Evolutionary conservation across 2,797 vertebrate species (phyloP).

Genomic region (Pempheris klunzingeri): DNA sequence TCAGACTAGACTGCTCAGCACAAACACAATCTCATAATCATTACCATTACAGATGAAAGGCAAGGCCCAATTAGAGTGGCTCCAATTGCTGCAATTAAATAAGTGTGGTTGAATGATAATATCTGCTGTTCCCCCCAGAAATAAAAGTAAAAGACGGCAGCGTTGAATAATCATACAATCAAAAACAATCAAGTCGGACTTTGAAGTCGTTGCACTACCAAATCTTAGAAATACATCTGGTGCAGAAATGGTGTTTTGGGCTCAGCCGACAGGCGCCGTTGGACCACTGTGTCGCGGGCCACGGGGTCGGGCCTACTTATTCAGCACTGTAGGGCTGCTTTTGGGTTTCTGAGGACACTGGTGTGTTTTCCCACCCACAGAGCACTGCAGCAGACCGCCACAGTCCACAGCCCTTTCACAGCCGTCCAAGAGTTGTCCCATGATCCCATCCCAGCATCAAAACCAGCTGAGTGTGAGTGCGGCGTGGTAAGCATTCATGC

Average conservation of each 20-base stretch:
- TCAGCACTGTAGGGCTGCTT: constrained; percentile 63
- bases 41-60: constrained; percentile 91
- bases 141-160: constrained; percentile 86
- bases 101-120: constrained; percentile 91
- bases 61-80: constrained; percentile 85
- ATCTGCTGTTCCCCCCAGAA: constrained; percentile 87
- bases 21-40: constrained; percentile 88
- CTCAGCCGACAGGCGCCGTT: constrained; percentile 83
- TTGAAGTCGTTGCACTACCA: constrained; percentile 85
- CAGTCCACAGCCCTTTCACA: constrained; percentile 74
- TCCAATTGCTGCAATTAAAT: constrained; percentile 91
- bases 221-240: constrained; percentile 87
- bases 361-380: constrained; percentile 83
- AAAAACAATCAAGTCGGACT: constrained; percentile 86
- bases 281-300: constrained; percentile 77
- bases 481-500: constrained; percentile 70
- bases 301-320: constrained; percentile 74
- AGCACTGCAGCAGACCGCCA: constrained; percentile 68
- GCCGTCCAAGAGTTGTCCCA: constrained; percentile 75
- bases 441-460: constrained; percentile 80
- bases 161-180: constrained; percentile 89
- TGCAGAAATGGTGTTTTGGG: constrained; percentile 82
- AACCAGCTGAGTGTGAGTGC: constrained; percentile 79
- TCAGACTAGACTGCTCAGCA: constrained; percentile 81
- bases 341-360: constrained; percentile 77